These are phyloP conservation scores for Capromys pilorides DNA, from an alignment of 2,797 vertebrate species.

Conservation along the genomic window DNA sequence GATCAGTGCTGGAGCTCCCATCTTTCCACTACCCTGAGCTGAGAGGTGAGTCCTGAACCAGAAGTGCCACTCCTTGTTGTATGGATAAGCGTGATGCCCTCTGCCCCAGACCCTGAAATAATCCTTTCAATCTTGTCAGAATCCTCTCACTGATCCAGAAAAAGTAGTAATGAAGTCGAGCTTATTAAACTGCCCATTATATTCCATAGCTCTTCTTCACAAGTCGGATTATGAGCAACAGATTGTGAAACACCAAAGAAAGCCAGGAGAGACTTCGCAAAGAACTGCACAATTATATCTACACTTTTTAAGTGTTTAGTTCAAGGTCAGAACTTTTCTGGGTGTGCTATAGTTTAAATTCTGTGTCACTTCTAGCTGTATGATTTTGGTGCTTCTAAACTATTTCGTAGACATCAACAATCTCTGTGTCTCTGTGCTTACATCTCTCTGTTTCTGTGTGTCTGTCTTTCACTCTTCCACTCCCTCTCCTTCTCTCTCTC, in stretches of 20 bases:
- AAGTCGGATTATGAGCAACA: not conserved
- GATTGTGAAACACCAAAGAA: not conserved
- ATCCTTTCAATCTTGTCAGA: not conserved
- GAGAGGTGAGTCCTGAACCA: rapidly evolving
- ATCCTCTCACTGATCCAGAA: not conserved
- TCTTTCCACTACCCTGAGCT: not conserved
- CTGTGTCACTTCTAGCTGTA: not conserved
- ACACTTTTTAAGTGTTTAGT: not conserved
- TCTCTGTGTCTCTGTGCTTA: not conserved
- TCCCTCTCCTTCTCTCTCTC: not conserved
- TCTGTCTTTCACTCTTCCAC: too few relatives aligned
- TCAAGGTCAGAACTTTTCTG: not conserved
- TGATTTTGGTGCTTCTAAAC: not conserved
- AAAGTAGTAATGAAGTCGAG: not conserved
- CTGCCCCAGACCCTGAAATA: not conserved
- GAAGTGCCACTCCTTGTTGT: rapidly evolving
- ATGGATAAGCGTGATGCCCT: not conserved
- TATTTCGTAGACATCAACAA: not conserved
- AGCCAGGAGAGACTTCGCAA: not conserved
- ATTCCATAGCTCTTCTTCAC: not conserved
- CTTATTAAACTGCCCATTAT: not conserved
- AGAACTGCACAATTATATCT: not conserved
- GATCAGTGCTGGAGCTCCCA: not conserved
- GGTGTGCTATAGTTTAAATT: not conserved
- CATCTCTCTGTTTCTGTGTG: not conserved